These are phyloP conservation scores for Gambelia wislizenii DNA, from an alignment of 2,797 vertebrate genomes.

Conservation along the genomic window DNA sequence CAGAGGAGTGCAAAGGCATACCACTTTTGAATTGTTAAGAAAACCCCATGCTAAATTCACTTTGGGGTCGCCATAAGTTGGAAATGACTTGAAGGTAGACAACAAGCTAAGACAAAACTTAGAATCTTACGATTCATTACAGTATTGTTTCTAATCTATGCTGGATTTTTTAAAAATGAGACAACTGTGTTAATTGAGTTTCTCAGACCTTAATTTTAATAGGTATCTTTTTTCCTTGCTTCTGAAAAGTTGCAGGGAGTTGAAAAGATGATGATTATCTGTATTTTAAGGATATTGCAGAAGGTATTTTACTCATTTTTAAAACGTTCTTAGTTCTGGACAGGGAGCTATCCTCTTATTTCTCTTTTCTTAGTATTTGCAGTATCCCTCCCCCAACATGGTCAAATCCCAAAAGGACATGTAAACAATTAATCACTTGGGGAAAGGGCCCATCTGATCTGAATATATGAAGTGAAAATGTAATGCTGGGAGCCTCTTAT, in stretches of 20 bases:
- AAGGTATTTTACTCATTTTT: not conserved
- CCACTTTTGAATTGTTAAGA: too few species aligned
- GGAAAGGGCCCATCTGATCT: not conserved
- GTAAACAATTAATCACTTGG: not conserved
- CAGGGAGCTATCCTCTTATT: not conserved
- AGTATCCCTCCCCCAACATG: too few species aligned
- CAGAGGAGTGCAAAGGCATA: too few species aligned
- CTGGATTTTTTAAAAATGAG: not conserved
- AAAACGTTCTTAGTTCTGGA: slow-evolving; percentile 22
- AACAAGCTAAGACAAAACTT: not conserved
- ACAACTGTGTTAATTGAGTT: not conserved
- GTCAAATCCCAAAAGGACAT: not conserved
- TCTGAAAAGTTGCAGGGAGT: not conserved
- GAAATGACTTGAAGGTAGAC: too few species aligned
- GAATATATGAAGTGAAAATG: not conserved
- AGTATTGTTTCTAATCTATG: slow-evolving; percentile 7
- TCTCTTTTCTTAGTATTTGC: slow-evolving; percentile 10
- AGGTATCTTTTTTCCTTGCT: not conserved
- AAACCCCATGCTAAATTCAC: too few species aligned
- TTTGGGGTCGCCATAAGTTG: too few species aligned
- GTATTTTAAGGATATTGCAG: not conserved
- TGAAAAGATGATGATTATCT: slow-evolving; percentile 13
- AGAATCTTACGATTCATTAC: not conserved
- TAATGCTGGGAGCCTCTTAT: not conserved
- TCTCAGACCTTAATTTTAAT: not conserved